phyloP scores from a whole-genome alignment of 2,888 invertebrate genomes.

The Monochamus alternatus region DNA sequence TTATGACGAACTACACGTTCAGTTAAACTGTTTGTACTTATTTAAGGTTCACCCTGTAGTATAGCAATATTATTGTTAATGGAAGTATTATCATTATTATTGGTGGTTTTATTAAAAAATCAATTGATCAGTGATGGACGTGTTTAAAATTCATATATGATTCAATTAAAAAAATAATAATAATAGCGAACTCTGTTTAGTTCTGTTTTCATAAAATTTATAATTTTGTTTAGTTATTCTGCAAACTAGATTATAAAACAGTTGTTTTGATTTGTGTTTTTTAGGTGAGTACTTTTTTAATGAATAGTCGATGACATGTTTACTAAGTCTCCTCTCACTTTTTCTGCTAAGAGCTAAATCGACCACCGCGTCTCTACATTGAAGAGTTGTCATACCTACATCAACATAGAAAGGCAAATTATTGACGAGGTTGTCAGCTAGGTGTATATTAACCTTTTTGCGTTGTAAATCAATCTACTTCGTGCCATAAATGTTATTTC shows the following conservation, averaged over 20 bases:
- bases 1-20: no score
- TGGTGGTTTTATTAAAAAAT: neutral
- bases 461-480: neutral
- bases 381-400: neutral
- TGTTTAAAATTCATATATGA: no score
- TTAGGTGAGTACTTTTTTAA: no score
- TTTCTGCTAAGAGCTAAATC: neutral
- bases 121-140: neutral
- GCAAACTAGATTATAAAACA: no score
- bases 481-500: neutral
- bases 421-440: neutral
- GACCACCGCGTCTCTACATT: neutral
- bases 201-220: no score
- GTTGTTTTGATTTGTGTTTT: no score
- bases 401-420: neutral
- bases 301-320: no score
- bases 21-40: no score
- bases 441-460: neutral
- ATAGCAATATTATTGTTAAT: neutral
- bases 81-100: neutral
- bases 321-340: neutral
- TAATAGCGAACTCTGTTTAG: no score
- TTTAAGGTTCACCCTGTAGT: no score
- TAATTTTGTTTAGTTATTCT: no score
- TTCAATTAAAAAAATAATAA: no score